Conservation (phyloP, 2,888 invertebrate genomes). For the Eucriotettix oculatus region DNA sequence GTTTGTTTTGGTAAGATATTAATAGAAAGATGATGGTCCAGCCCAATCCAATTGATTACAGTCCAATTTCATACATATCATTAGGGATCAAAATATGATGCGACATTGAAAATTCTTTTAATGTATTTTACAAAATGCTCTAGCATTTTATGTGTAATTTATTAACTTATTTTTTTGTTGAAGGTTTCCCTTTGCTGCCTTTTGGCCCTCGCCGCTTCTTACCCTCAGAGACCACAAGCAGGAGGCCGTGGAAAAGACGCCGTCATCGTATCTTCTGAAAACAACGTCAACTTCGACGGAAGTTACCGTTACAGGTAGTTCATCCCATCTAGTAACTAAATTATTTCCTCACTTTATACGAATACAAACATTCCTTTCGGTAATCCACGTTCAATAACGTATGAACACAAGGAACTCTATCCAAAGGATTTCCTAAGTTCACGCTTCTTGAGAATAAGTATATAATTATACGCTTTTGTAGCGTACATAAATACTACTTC, state of each 20-base stretch:
- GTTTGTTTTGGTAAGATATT: too few species aligned
- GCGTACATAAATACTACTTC: too few species aligned
- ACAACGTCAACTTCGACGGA: constrained; percentile 42
- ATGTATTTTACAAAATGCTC: too few species aligned
- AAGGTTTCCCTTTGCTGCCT: constrained; percentile 2
- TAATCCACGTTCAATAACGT: too few species aligned
- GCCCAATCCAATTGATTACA: too few species aligned
- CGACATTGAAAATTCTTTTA: constrained; percentile 14
- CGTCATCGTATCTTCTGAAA: constrained; percentile 41
- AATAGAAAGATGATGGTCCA: too few species aligned
- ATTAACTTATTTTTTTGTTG: neutral
- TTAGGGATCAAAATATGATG: constrained; percentile 22
- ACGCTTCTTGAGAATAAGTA: too few species aligned
- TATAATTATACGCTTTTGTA: too few species aligned
- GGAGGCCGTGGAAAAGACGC: constrained; percentile 16
- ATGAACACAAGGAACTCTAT: too few species aligned
- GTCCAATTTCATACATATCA: too few species aligned
- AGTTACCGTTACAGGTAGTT: constrained; percentile 26
- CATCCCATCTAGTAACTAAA: neutral
- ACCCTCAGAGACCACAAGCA: constrained; percentile 1
- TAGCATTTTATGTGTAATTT: neutral
- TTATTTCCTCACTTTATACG: neutral
- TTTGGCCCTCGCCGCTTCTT: constrained; percentile 8
- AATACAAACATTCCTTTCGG: too few species aligned
- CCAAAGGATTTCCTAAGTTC: too few species aligned